phyloP scores from a whole-genome alignment of 2,113 vertebrate genomes.

The Calonectris borealis region DNA sequence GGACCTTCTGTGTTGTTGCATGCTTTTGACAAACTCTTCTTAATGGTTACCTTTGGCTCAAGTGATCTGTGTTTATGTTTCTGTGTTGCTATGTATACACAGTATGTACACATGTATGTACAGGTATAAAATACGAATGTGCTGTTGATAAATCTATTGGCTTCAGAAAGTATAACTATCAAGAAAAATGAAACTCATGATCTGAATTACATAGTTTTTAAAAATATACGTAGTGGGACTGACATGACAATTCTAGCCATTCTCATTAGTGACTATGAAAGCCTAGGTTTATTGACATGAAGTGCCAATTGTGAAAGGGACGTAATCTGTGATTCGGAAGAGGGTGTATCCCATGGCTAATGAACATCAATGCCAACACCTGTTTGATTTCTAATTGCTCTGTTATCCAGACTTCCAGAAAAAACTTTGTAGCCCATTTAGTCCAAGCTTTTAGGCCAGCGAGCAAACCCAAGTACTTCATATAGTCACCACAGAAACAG shows the following conservation, averaged over 20 bases:
- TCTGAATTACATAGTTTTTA: not conserved
- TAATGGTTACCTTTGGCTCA: not conserved
- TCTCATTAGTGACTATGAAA: not conserved
- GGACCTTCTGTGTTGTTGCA: not conserved
- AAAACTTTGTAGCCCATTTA: not conserved
- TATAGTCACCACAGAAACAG: not conserved
- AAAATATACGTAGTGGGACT: not conserved
- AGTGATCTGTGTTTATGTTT: not conserved
- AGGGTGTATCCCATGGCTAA: not conserved
- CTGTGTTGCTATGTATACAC: not conserved
- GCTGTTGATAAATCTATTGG: not conserved
- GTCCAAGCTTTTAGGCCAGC: not conserved
- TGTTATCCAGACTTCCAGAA: not conserved
- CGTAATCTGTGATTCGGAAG: not conserved
- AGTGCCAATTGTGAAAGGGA: not conserved
- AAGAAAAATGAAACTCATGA: not conserved
- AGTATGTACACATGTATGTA: not conserved
- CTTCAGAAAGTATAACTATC: not conserved
- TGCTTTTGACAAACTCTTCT: not conserved
- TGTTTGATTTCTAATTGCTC: not conserved
- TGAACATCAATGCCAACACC: not conserved
- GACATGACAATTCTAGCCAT: not conserved
- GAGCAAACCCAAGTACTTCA: not conserved
- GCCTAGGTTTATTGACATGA: not conserved
- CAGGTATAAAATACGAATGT: not conserved